A percentile compares a stretch with the other conserved stretches of the same genome.
Conservation (phyloP, 2,113 vertebrate species). For the Pao palembangensis region DNA sequence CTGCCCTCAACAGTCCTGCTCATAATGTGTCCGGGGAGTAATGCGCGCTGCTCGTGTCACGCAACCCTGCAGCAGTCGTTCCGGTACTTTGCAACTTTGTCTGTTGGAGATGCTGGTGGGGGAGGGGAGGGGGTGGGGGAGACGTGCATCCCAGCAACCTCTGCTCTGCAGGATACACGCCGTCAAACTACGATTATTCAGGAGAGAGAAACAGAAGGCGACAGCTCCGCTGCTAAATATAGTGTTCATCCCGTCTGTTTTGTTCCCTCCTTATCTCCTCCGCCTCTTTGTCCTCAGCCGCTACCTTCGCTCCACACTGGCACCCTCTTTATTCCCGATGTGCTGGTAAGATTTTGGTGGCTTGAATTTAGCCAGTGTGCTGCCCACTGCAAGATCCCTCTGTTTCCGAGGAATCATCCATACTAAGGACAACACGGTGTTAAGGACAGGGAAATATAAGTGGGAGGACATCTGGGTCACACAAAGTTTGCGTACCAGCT, state of each 20-base stretch:
- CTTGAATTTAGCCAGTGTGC: conserved; percentile 22
- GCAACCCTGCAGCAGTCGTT: conserved; percentile 55
- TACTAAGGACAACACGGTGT: conserved; percentile 6
- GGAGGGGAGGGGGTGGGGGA: conserved; percentile 10
- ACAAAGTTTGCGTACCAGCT: conserved; percentile 13
- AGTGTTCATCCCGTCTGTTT: conserved; percentile 69
- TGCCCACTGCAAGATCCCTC: conserved; percentile 31
- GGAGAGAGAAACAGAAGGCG: conserved; percentile 71
- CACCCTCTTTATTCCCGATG: conserved; percentile 43
- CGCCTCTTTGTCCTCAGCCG: conserved; percentile 47
- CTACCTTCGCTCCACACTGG: conserved; percentile 44
- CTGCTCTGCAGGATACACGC: conserved; percentile 68
- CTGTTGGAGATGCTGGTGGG: conserved; percentile 44
- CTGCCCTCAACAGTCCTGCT: no score
- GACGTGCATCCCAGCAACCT: conserved; percentile 68
- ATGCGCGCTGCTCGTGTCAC: conserved; percentile 40
- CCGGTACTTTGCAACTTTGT: conserved; percentile 49
- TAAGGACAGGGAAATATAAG: not conserved
- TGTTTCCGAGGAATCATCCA: conserved; percentile 33
- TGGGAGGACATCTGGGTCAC: conserved; percentile 13
- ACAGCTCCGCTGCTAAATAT: conserved; percentile 77
- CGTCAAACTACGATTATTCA: conserved; percentile 73
- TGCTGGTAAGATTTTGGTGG: conserved; percentile 51
- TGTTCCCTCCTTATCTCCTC: conserved; percentile 52
- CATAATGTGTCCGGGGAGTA: conserved; percentile 1